Conservation (phyloP, 37 sponge, comb jelly and placozoan species). For the Halichondria panicea region DNA sequence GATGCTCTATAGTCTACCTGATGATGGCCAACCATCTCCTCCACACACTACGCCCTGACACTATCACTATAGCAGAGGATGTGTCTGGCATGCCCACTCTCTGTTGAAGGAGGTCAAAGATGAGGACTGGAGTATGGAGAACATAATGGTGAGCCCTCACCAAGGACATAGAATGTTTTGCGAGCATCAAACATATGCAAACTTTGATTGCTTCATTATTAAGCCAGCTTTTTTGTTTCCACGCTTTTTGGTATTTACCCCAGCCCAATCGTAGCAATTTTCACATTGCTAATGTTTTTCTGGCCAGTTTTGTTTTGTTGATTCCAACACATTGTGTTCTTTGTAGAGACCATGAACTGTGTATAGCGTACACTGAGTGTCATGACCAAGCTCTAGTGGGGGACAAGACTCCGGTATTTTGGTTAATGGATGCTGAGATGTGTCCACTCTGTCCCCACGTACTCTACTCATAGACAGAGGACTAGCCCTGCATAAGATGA, state of each 20-base stretch:
- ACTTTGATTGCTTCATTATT: too few species aligned
- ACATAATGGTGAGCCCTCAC: slow-evolving; percentile 86
- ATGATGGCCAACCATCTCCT: slow-evolving; percentile 92
- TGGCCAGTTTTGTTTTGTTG: too few species aligned
- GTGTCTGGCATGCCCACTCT: slow-evolving; percentile 81
- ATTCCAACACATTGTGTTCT: too few species aligned
- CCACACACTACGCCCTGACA: slow-evolving; percentile 68
- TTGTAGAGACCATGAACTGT: slow-evolving; percentile 70
- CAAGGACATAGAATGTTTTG: too few species aligned
- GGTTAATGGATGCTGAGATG: slow-evolving; percentile 99
- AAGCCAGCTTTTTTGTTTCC: too few species aligned
- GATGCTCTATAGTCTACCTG: slow-evolving; percentile 86
- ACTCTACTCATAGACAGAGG: slow-evolving; percentile 84
- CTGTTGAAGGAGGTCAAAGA: slow-evolving; percentile 88
- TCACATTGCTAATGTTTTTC: too few species aligned
- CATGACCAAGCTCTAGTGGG: slow-evolving; percentile 99
- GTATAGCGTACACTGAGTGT: slow-evolving; percentile 95
- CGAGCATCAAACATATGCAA: too few species aligned
- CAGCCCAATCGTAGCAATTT: too few species aligned
- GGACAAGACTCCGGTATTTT: slow-evolving; percentile 97
- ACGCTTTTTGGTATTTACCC: too few species aligned
- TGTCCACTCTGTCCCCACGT: slow-evolving; percentile 71
- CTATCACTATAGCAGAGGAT: slow-evolving; percentile 93
- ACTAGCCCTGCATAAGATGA: slow-evolving; percentile 94
- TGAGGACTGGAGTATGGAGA: slow-evolving; percentile 88